Conservation (phyloP, 2,113 vertebrate species). For the Addax nasomaculatus region DNA sequence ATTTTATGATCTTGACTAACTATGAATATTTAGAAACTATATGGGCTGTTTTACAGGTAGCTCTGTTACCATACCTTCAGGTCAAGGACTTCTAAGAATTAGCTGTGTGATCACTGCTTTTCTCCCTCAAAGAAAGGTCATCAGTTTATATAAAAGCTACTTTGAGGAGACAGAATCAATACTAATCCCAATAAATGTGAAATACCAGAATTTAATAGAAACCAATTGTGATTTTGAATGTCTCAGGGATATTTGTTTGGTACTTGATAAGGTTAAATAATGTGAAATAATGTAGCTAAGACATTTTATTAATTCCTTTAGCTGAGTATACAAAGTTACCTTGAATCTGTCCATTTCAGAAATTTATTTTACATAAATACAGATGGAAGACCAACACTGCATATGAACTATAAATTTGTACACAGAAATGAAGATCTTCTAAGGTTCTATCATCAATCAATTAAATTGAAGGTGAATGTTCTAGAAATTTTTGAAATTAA, state of each 20-base stretch:
- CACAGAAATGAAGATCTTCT: not conserved
- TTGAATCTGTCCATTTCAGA: not conserved
- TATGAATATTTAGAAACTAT: not conserved
- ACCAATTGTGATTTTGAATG: conserved; percentile 18
- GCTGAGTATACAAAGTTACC: not conserved
- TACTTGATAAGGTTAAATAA: conserved; percentile 11
- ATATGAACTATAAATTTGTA: not conserved
- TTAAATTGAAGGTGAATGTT: not conserved
- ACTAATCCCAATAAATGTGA: conserved; percentile 1
- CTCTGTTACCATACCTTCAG: not conserved
- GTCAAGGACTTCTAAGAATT: not conserved
- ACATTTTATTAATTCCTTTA: conserved; percentile 37
- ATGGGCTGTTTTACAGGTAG: not conserved
- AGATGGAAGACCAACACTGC: not conserved
- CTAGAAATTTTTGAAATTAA: not conserved
- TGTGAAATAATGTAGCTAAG: conserved; percentile 18
- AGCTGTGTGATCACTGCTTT: not conserved
- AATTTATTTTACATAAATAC: conserved; percentile 12
- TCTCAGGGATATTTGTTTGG: not conserved
- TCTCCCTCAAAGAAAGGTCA: not conserved
- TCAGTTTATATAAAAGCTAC: not conserved
- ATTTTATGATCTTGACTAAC: not conserved
- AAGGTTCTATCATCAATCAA: not conserved
- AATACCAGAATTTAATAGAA: conserved; percentile 32
- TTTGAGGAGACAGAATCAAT: not conserved